Evolutionary conservation across 2,888 invertebrate species (phyloP).

Genomic region (Campaea margaritaria): DNA sequence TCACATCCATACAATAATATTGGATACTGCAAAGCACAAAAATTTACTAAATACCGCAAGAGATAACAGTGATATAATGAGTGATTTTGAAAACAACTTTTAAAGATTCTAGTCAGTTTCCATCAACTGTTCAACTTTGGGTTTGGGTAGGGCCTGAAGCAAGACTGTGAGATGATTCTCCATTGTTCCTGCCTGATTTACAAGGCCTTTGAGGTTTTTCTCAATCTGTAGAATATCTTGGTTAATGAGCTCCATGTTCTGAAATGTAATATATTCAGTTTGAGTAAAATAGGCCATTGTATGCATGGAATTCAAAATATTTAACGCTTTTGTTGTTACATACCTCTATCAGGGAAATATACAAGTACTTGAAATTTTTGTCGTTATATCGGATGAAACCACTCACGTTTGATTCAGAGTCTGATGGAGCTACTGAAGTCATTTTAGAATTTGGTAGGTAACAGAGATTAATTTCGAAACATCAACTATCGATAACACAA

Average conservation of each 20-base stretch:
- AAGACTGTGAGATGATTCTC: slow-evolving; percentile 68
- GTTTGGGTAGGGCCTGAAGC: slow-evolving; percentile 69
- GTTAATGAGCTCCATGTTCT: slow-evolving; percentile 77
- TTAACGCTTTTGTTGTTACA: background rate
- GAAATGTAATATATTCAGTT: slow-evolving; percentile 41
- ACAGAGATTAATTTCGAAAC: no score
- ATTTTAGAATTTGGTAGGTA: slow-evolving; percentile 42
- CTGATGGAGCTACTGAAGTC: slow-evolving; percentile 70
- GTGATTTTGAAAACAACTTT: no score
- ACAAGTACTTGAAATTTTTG: slow-evolving; percentile 68
- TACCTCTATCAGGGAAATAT: slow-evolving; percentile 72
- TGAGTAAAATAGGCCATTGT: background rate
- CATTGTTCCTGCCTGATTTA: slow-evolving; percentile 66
- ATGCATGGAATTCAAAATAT: background rate
- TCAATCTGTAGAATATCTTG: slow-evolving; percentile 74
- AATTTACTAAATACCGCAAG: no score
- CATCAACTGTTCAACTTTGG: slow-evolving; percentile 60
- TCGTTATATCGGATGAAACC: slow-evolving; percentile 75
- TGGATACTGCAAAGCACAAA: no score
- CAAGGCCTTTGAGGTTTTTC: slow-evolving; percentile 68
- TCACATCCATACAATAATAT: no score
- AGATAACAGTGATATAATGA: no score
- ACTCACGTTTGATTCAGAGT: slow-evolving; percentile 78
- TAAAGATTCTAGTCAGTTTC: slow-evolving; percentile 58
- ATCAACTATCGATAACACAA: no score